Conservation (phyloP, 23 tunicate species). For the Aplidium turbinatum region DNA sequence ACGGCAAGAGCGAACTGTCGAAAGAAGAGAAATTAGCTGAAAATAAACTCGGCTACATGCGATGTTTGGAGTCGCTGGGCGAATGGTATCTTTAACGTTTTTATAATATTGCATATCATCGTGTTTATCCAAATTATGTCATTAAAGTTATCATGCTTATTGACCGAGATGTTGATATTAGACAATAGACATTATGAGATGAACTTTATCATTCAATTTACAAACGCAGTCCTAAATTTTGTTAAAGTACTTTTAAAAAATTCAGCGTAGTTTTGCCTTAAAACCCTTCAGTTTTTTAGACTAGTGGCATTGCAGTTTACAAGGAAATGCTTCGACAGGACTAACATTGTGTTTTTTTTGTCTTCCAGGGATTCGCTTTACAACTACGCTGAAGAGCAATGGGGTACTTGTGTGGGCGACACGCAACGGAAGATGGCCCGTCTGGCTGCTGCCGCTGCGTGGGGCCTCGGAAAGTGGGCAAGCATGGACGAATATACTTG, state of each 20-base stretch:
- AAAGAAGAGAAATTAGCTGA: constrained; percentile 38
- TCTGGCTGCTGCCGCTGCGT: constrained; percentile 95
- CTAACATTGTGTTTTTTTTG: neutral
- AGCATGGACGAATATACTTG: constrained; percentile 83
- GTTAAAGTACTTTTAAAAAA: no score
- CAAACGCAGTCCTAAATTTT: no score
- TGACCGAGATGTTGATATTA: no score
- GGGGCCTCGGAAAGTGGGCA: constrained; percentile 95
- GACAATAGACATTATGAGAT: no score
- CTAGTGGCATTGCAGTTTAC: neutral
- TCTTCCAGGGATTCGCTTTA: constrained; percentile 63
- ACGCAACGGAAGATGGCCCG: constrained; percentile 78
- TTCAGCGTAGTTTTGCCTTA: no score
- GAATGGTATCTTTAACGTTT: constrained; percentile 90
- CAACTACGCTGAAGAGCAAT: constrained; percentile 62
- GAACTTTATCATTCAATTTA: no score
- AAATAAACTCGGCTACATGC: constrained; percentile 94
- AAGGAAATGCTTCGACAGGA: no score
- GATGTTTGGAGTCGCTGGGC: constrained; percentile 97
- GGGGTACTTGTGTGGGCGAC: constrained; percentile 58
- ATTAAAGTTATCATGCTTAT: no score
- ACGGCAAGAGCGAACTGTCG: neutral
- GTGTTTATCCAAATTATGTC: no score
- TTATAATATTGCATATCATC: neutral
- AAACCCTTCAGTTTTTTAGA: no score